Base-by-base conservation (phyloP, 2,113 vertebrate species). In the Lipophrys pholis region DNA sequence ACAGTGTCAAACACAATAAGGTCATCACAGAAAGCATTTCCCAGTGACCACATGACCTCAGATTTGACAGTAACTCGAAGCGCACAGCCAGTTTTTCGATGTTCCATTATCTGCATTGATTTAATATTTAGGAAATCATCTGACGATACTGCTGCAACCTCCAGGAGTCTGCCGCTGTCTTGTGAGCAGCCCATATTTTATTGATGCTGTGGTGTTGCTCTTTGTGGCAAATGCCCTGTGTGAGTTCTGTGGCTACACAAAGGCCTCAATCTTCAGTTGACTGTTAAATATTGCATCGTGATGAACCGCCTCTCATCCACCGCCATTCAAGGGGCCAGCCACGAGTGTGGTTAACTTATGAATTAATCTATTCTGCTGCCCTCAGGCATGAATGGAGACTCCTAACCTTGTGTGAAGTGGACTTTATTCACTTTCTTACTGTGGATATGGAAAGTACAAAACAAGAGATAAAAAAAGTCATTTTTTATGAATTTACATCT, bases 251-350 rank as follows among this genome's bases (percentile, higher is more conserved):
- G 36, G 51, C 83, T 12, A 66, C 74, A 55, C 57, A 63, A 66
- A 73, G 76, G 74, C 54, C 38, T 57, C 57, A 10, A 59, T 76
- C 64, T 75, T 76, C 60, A 72, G 73, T n/a, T 57, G 50, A 53
- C 72, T 68, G 50, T 76, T 85, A 76, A 86, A 81, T 88, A 86
- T 77, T 90, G 60, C 73, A 90, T 46, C 16, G 57, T 61, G 65
- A 85, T 67, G 58, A 81, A 58, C 60, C 1, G 10, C 57, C 39
- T 71, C 81, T 78, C 58, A 52, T 60, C 53, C 63, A 39, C 56
- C 65, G 40, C 5, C 50, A 73, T 78, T 75, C 54, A 69, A 56
- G 41, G 42, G 50, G 63, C 36, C 43, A 46, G 54, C 73, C 62
- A 52, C 38, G 3, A 54, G 46, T 80, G 53, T 78, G 68, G 74